Conservation (phyloP, 1,140 invertebrate species). For the Ips nitidus region DNA sequence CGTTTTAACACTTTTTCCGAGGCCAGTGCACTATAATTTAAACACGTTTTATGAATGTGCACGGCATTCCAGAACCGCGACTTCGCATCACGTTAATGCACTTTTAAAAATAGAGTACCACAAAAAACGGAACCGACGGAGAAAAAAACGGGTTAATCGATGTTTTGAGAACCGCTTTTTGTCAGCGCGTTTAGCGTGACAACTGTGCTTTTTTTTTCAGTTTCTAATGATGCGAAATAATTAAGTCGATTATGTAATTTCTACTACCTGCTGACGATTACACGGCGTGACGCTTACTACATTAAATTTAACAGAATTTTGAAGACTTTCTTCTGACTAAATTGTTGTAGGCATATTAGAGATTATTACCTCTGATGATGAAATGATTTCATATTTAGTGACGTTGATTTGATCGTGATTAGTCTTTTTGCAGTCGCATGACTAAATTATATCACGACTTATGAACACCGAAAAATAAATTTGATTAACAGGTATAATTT, state of each 20-base stretch:
- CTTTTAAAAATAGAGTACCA: conserved; percentile 35
- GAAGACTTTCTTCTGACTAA: too few species aligned
- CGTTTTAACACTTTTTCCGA: conserved; percentile 43
- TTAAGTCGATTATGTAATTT: background rate
- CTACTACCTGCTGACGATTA: background rate
- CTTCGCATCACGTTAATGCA: conserved; percentile 29
- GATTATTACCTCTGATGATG: too few species aligned
- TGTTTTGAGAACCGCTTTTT: conserved; percentile 2
- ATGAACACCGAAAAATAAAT: too few species aligned
- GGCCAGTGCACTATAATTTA: conserved; percentile 43
- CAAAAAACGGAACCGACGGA: conserved; percentile 14
- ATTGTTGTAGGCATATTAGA: too few species aligned
- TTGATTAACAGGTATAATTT: too few species aligned
- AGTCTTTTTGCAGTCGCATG: too few species aligned
- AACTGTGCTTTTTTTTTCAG: background rate
- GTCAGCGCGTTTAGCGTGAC: background rate
- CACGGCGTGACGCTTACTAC: too few species aligned
- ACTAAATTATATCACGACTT: too few species aligned
- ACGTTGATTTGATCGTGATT: too few species aligned
- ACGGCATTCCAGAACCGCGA: background rate
- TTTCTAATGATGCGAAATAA: background rate
- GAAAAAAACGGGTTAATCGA: conserved; percentile 18
- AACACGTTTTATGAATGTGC: conserved; percentile 37
- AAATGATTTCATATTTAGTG: too few species aligned
- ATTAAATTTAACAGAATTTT: too few species aligned